Conservation (phyloP, 1,140 invertebrate species). For the Cydia fagiglandana region DNA sequence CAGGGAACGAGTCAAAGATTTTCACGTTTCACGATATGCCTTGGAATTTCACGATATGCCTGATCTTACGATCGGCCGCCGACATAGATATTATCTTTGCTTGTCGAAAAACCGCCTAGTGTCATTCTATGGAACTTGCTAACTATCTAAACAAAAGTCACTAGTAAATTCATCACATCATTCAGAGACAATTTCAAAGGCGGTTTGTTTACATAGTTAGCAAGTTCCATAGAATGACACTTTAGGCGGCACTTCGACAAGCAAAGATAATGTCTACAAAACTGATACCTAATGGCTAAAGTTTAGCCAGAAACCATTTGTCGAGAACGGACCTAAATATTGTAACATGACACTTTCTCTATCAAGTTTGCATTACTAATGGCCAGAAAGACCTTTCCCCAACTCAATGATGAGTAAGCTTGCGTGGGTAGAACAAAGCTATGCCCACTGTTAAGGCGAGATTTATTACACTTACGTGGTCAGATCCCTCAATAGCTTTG, state of each 20-base stretch:
- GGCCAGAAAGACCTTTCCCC: background rate
- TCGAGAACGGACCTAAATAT: background rate
- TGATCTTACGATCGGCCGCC: no score
- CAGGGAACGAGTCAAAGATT: no score
- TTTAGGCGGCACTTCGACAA: no score
- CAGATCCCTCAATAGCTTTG: background rate
- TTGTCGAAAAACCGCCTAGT: background rate
- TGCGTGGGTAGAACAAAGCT: constrained; percentile 8
- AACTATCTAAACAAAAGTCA: no score
- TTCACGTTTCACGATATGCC: no score
- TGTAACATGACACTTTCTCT: background rate
- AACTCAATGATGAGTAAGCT: background rate
- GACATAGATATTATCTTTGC: background rate
- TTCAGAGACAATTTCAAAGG: no score
- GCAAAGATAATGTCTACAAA: no score
- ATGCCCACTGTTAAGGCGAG: background rate
- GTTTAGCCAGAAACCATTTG: background rate
- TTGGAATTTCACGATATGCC: no score
- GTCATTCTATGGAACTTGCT: no score
- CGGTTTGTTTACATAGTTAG: no score
- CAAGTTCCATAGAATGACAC: no score
- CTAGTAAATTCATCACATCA: background rate
- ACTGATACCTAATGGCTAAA: no score
- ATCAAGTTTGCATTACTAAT: constrained; percentile 17
- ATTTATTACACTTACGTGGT: constrained; percentile 1